Percentiles rank a stretch among this genome's conserved stretches.
These are phyloP conservation scores for Aythya fuligula DNA, from an alignment of 2,797 vertebrate genomes.

Conservation along the genomic window DNA sequence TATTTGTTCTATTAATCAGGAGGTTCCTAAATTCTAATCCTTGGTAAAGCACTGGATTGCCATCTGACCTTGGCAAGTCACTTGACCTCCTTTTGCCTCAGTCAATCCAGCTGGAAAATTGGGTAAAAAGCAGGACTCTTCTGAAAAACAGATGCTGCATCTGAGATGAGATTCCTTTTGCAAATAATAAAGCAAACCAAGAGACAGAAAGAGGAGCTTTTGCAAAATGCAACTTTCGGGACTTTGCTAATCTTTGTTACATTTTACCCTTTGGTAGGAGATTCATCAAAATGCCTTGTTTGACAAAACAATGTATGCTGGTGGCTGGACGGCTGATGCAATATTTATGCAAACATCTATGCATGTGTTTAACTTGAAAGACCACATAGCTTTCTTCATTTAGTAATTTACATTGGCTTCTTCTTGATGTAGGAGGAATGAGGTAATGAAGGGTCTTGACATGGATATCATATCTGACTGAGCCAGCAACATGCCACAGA, in stretches of 20 bases:
- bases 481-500: not conserved
- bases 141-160: slow-evolving; percentile 67
- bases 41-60: slow-evolving; percentile 74
- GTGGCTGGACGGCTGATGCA: slow-evolving; percentile 30
- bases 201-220: not conserved
- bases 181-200: slow-evolving; percentile 5
- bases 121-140: slow-evolving; percentile 65
- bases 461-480: not conserved
- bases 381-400: slow-evolving; percentile 55
- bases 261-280: not conserved
- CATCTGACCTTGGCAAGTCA: slow-evolving; percentile 75
- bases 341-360: not conserved
- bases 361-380: slow-evolving; percentile 37
- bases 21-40: slow-evolving; percentile 79
- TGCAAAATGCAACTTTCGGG: not conserved
- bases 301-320: not conserved
- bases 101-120: slow-evolving; percentile 76
- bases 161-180: slow-evolving; percentile 30
- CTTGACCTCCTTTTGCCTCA: slow-evolving; percentile 74
- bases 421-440: slow-evolving; percentile 58
- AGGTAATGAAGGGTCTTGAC: slow-evolving; percentile 58
- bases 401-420: slow-evolving; percentile 52
- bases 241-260: not conserved
- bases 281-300: not conserved
- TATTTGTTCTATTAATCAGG: slow-evolving; percentile 78